Conservation (phyloP, 1,140 invertebrate genomes). For the Brachystomella parvula region DNA sequence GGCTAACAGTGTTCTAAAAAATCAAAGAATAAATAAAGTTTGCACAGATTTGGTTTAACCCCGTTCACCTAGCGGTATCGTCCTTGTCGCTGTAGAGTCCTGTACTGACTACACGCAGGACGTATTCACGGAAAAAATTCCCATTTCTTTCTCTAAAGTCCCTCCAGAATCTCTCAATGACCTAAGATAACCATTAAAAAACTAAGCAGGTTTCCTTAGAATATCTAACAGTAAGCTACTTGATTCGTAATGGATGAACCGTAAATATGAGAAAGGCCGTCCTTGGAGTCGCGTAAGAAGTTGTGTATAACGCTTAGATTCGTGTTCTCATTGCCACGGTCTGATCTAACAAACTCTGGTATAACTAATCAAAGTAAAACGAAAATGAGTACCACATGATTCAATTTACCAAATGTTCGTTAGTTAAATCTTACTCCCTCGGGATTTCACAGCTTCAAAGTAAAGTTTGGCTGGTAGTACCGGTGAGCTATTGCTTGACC, state of each 20-base stretch:
- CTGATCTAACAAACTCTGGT: not conserved
- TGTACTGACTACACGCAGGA: not conserved
- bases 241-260: conserved; percentile 2
- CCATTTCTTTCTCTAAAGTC: not conserved
- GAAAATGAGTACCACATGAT: not conserved
- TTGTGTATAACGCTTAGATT: not conserved
- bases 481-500: not conserved
- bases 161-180: not conserved
- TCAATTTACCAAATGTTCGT: not conserved
- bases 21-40: not conserved
- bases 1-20: not conserved
- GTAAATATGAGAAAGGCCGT: not conserved
- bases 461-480: not conserved
- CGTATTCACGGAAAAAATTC: not conserved
- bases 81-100: conserved; percentile 1
- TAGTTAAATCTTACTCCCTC: not conserved
- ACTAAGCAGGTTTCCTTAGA: not conserved
- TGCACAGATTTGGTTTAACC: not conserved
- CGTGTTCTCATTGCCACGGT: not conserved
- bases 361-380: not conserved
- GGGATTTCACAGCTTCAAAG: not conserved
- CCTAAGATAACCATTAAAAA: not conserved
- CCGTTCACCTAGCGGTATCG: not conserved
- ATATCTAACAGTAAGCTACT: not conserved
- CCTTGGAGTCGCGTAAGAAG: not conserved